Evolutionary conservation across 1,140 invertebrate genomes (phyloP).

Genomic region (Odontomachus brunneus): DNA sequence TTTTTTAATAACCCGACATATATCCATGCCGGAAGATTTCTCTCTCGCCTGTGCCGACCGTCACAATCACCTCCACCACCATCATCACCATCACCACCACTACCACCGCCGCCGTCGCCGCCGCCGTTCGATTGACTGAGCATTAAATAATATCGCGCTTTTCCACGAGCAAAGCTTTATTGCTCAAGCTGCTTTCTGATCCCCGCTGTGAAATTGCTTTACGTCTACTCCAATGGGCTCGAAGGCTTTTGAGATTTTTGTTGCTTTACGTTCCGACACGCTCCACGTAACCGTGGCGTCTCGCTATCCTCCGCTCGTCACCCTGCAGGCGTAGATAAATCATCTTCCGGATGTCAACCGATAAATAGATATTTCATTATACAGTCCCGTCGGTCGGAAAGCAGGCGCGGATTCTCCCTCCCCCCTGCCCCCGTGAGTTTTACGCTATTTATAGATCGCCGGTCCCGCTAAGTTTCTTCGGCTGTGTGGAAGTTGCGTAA

Average conservation of each 20-base stretch:
- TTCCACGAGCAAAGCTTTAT: conserved; percentile 61
- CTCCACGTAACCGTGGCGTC: conserved; percentile 30
- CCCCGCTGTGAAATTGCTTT: conserved; percentile 79
- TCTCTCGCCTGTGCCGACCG: background rate
- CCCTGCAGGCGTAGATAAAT: conserved; percentile 27
- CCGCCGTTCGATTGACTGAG: conserved; percentile 63
- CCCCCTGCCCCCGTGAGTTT: background rate
- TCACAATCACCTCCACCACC: too few species aligned
- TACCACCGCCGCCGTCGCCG: background rate
- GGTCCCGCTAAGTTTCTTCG: background rate
- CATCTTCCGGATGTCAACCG: conserved; percentile 34
- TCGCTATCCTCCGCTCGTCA: conserved; percentile 26
- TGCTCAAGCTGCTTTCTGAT: conserved; percentile 74
- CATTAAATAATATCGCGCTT: conserved; percentile 73
- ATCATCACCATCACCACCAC: too few species aligned
- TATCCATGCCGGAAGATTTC: conserved; percentile 37
- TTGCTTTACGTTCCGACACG: conserved; percentile 48
- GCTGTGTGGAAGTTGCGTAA: conserved; percentile 20
- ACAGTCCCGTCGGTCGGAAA: background rate
- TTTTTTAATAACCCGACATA: conserved; percentile 53
- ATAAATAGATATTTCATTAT: conserved; percentile 19
- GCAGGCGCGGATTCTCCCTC: background rate
- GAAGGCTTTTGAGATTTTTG: conserved; percentile 72
- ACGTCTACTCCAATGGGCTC: conserved; percentile 66
- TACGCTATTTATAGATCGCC: background rate